These are phyloP conservation scores for Sycophaga agraensis DNA, from an alignment of 1,140 invertebrate species.

Conservation along the genomic window DNA sequence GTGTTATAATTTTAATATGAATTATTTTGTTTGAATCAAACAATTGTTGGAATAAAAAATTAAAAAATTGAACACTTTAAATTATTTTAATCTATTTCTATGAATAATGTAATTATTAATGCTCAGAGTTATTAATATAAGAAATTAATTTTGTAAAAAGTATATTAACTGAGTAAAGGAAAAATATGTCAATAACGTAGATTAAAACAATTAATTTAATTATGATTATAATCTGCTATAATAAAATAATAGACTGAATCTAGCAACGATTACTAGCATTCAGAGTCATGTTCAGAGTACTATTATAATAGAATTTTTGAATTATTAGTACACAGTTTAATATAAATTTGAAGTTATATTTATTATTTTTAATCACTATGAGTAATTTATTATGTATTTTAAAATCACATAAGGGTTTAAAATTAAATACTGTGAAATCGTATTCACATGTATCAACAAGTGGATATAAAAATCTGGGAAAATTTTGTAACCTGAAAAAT, in stretches of 20 bases:
- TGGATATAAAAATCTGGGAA: not conserved
- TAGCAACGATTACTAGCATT: not conserved
- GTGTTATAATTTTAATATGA: too few species aligned
- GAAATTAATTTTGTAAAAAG: not conserved
- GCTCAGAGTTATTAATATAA: not conserved
- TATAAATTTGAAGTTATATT: not conserved
- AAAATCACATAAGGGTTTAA: not conserved
- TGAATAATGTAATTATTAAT: too few species aligned
- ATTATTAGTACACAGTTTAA: not conserved
- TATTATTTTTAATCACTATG: not conserved
- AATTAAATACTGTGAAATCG: not conserved
- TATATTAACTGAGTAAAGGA: not conserved
- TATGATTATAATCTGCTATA: not conserved
- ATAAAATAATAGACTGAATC: not conserved
- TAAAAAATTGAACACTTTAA: too few species aligned
- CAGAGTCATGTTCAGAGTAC: conserved; percentile 14
- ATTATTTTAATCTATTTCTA: too few species aligned
- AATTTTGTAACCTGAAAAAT: not conserved
- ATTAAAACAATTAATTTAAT: not conserved
- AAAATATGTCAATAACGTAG: not conserved
- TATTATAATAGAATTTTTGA: not conserved
- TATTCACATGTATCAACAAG: not conserved
- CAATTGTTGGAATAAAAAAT: too few species aligned
- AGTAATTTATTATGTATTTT: not conserved
- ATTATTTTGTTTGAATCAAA: too few species aligned